A percentile compares a stretch with the other conserved stretches of the same genome.
phyloP scores from a whole-genome alignment of 2,113 vertebrate genomes.

The Chamaea fasciata region DNA sequence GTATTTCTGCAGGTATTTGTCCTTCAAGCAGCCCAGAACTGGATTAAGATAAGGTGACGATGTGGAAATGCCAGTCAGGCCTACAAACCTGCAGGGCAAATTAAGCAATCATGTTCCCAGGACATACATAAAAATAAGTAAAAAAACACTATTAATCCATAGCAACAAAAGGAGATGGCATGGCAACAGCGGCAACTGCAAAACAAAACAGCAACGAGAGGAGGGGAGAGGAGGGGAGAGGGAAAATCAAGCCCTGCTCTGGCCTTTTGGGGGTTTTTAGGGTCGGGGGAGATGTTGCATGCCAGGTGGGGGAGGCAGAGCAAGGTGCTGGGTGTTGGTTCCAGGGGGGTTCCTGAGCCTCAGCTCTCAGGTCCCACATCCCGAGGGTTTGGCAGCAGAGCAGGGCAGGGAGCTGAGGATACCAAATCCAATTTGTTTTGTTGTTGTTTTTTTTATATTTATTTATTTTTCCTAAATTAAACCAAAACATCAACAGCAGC shows the following conservation, averaged over 20 bases:
- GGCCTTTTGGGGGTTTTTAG: neutral
- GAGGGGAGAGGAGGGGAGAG: neutral
- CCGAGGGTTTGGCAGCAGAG: neutral
- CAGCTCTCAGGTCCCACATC: neutral
- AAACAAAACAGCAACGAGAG: conserved; percentile 32
- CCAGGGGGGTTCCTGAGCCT: neutral
- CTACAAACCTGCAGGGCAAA: conserved; percentile 30
- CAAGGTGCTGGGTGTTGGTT: neutral
- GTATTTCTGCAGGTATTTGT: conserved; percentile 25
- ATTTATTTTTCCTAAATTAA: neutral
- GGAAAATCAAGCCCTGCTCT: neutral
- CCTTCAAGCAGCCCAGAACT: neutral
- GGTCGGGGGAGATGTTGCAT: neutral
- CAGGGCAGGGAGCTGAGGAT: neutral
- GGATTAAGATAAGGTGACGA: neutral
- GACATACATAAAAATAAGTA: conserved; percentile 61
- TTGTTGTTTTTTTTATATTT: too few species aligned
- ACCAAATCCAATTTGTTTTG: neutral
- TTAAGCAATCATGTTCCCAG: conserved; percentile 48
- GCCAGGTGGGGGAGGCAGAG: neutral
- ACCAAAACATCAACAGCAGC: neutral
- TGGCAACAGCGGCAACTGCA: conserved; percentile 59
- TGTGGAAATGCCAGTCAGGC: conserved; percentile 25
- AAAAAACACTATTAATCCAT: conserved; percentile 57
- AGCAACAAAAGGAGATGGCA: conserved; percentile 46